Conservation (phyloP, 2,797 vertebrate species). For the Yasuhikotakia modesta region DNA sequence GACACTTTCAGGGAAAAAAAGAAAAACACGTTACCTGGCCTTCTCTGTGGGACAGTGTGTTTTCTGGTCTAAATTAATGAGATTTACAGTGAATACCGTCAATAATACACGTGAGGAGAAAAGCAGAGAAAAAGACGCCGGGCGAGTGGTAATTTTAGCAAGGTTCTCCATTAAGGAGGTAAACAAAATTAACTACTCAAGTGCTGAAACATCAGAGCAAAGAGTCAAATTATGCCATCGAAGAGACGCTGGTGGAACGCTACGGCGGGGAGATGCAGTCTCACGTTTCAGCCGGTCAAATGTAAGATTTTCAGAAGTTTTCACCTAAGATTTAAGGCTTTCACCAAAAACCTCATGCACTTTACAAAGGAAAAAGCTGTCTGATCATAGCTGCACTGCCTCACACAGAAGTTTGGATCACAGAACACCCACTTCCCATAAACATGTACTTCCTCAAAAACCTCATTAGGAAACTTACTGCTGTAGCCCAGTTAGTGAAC, state of each 20-base stretch:
- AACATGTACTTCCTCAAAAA: conserved; percentile 1
- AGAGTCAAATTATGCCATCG: conserved; percentile 42
- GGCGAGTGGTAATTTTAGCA: conserved; percentile 41
- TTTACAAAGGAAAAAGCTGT: background rate
- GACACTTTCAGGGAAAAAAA: conserved; percentile 60
- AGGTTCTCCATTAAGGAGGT: conserved; percentile 50
- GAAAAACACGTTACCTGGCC: conserved; percentile 55
- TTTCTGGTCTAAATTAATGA: conserved; percentile 63
- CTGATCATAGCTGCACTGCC: background rate
- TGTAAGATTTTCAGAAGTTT: background rate
- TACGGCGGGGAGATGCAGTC: conserved; percentile 4
- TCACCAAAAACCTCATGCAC: background rate
- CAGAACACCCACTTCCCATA: background rate
- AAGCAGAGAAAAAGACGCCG: conserved; percentile 46
- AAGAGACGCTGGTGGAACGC: conserved; percentile 27
- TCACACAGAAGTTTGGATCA: background rate
- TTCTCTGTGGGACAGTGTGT: conserved; percentile 52
- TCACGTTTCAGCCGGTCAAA: conserved; percentile 2
- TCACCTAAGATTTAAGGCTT: background rate
- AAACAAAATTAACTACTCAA: conserved; percentile 55
- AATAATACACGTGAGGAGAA: conserved; percentile 45
- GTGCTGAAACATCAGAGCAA: conserved; percentile 41
- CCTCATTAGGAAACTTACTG: background rate
- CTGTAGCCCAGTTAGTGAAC: background rate
- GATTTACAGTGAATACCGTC: conserved; percentile 57